Conservation (phyloP, 2,113 vertebrate genomes). For the Lonchura striata region DNA sequence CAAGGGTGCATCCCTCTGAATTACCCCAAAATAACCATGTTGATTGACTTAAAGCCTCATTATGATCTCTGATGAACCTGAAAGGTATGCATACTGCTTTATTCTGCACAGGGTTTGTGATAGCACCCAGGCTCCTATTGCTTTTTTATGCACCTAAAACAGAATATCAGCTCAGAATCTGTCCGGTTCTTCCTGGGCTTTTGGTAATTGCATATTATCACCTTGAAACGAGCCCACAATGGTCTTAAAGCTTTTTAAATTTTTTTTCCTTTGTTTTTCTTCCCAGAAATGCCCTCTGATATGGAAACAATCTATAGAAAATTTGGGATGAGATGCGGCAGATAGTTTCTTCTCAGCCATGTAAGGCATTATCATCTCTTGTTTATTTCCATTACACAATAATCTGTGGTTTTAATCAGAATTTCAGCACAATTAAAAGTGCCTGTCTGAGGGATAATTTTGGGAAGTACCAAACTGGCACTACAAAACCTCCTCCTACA, state of each 20-base stretch:
- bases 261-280: rapidly evolving
- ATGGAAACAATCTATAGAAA: not conserved
- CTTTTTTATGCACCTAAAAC: not conserved
- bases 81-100: not conserved
- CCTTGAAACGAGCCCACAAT: not conserved
- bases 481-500: not conserved
- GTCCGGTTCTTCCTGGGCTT: not conserved
- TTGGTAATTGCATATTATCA: not conserved
- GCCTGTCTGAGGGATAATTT: not conserved
- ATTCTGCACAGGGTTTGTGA: not conserved
- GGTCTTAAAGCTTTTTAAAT: not conserved
- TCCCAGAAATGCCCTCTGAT: not conserved
- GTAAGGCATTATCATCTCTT: not conserved
- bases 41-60: not conserved
- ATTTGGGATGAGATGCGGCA: not conserved
- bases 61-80: not conserved
- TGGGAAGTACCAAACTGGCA: not conserved
- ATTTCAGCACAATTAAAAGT: not conserved
- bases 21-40: not conserved
- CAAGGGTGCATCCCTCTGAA: not conserved
- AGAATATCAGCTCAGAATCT: not conserved
- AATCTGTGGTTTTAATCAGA: not conserved
- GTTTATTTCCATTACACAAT: not conserved
- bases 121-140: rapidly evolving
- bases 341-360: not conserved